phyloP scores from a whole-genome alignment of 2,113 vertebrate species.

The Eidolon helvum region DNA sequence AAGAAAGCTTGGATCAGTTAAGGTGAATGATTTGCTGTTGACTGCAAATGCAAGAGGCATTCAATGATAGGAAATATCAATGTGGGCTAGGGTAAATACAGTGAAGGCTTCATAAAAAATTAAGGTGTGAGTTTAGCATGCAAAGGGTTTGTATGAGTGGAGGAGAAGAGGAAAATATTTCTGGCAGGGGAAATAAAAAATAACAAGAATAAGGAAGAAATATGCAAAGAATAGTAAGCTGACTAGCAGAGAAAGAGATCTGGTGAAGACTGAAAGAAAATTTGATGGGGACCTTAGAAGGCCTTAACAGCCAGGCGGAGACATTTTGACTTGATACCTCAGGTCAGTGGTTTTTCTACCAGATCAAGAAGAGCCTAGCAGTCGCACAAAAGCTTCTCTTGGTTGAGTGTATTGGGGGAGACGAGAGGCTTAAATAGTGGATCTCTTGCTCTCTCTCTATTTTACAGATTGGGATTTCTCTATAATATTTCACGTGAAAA shows the following conservation, averaged over 20 bases:
- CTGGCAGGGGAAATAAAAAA: background rate
- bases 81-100: background rate
- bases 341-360: background rate
- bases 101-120: background rate
- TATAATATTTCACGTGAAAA: background rate
- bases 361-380: background rate
- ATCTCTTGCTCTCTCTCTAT: background rate
- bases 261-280: background rate
- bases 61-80: background rate
- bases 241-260: accelerated
- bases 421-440: background rate
- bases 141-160: background rate
- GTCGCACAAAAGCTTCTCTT: background rate
- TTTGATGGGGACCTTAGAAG: background rate
- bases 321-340: background rate
- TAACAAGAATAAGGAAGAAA: background rate
- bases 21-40: background rate
- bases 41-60: background rate
- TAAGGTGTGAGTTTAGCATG: background rate
- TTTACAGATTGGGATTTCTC: background rate
- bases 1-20: background rate
- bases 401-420: background rate
- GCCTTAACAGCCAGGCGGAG: background rate
- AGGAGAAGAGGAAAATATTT: background rate
- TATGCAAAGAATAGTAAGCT: background rate